phyloP scores from a whole-genome alignment of 2,888 invertebrate genomes.

The Onchidella celtica region DNA sequence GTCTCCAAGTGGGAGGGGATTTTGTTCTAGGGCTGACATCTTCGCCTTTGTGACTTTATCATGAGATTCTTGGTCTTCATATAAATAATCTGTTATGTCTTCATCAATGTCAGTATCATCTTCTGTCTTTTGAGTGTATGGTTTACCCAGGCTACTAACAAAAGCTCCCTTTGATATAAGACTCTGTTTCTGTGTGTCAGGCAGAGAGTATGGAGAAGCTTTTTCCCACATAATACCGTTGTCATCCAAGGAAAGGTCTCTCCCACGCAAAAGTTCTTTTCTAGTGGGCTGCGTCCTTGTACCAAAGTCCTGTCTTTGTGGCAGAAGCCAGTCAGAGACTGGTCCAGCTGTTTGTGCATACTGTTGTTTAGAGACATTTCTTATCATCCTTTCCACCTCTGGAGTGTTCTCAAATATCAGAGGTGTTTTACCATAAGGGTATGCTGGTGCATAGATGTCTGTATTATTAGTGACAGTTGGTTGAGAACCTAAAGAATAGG shows the following conservation, averaged over 20 bases:
- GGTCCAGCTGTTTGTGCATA: not conserved
- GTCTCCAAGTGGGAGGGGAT: conserved; percentile 9
- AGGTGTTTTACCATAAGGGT: no score
- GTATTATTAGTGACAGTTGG: no score
- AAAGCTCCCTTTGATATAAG: not conserved
- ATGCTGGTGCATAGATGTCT: no score
- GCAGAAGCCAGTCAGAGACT: not conserved
- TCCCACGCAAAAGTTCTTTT: not conserved
- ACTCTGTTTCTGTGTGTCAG: not conserved
- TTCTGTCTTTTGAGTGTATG: not conserved
- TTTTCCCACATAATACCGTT: conserved; percentile 70
- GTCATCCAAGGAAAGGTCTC: conserved; percentile 63
- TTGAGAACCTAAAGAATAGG: no score
- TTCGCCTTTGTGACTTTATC: not conserved
- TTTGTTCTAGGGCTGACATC: not conserved
- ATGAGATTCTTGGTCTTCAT: conserved; percentile 10
- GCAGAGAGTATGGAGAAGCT: not conserved
- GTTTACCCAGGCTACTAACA: not conserved
- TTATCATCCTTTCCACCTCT: conserved; percentile 33
- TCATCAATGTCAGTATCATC: conserved; percentile 46
- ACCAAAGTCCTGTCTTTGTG: no score
- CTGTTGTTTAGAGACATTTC: conserved; percentile 19
- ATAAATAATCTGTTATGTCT: conserved; percentile 28
- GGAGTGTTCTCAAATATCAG: conserved; percentile 43
- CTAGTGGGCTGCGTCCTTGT: not conserved